Percentiles rank a stretch among this genome's conserved stretches.
Conservation (phyloP, 2,113 vertebrate genomes). For the Paedocypris sp. region DNA sequence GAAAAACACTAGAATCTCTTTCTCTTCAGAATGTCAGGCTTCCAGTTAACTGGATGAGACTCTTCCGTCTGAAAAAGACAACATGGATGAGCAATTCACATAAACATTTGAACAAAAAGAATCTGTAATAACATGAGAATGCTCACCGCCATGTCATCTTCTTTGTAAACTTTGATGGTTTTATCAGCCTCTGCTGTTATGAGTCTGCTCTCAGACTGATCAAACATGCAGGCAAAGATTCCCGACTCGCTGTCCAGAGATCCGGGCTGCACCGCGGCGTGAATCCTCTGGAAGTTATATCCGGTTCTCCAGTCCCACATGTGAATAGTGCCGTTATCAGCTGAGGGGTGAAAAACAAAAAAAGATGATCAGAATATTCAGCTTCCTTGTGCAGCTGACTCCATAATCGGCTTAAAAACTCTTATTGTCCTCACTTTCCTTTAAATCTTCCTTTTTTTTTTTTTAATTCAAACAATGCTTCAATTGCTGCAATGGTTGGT, state of each 20-base stretch:
- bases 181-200: conserved; percentile 96
- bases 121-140: neutral
- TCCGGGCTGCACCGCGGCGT: conserved; percentile 91
- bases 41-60: conserved; percentile 94
- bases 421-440: no score
- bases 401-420: no score
- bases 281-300: conserved; percentile 95
- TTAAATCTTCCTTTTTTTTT: no score
- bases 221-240: conserved; percentile 91
- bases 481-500: no score
- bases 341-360: conserved; percentile 45
- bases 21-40: conserved; percentile 97
- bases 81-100: neutral
- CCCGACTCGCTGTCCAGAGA: conserved; percentile 97
- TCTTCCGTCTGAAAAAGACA: conserved; percentile 79
- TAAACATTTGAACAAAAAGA: neutral
- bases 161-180: conserved; percentile 95
- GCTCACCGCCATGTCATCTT: conserved; percentile 88
- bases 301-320: conserved; percentile 98
- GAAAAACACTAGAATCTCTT: conserved; percentile 73
- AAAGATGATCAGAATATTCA: neutral
- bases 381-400: no score
- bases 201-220: conserved; percentile 84
- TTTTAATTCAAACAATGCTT: no score
- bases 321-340: conserved; percentile 96